These are phyloP conservation scores for Zeus faber DNA, from an alignment of 2,113 vertebrate genomes.

Conservation along the genomic window DNA sequence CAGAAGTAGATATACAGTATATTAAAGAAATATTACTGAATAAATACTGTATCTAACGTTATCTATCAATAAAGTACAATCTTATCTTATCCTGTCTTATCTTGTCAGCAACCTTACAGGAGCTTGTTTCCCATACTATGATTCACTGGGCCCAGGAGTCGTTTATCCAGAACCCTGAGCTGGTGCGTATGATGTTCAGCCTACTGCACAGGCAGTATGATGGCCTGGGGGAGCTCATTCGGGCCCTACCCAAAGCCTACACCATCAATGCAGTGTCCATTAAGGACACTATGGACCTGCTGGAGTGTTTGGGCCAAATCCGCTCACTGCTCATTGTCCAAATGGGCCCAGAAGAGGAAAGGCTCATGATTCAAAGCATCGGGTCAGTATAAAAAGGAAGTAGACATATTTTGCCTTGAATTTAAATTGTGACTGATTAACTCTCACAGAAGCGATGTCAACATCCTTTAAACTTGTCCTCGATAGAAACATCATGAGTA, in stretches of 20 bases:
- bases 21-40: too few species aligned
- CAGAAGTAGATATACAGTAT: background rate
- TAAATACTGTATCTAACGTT: too few species aligned
- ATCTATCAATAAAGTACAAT: background rate
- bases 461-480: slow-evolving; percentile 3
- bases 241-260: slow-evolving; percentile 89
- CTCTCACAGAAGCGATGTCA: background rate
- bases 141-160: slow-evolving; percentile 95
- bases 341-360: slow-evolving; percentile 96
- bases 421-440: background rate
- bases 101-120: slow-evolving; percentile 82
- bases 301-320: slow-evolving; percentile 93
- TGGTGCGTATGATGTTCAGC: slow-evolving; percentile 94
- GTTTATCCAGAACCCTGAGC: slow-evolving; percentile 91
- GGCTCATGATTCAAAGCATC: slow-evolving; percentile 97
- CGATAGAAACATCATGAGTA: slow-evolving; percentile 91
- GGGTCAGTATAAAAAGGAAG: slow-evolving; percentile 69
- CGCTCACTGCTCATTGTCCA: slow-evolving; percentile 94
- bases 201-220: slow-evolving; percentile 93
- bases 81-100: background rate
- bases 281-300: slow-evolving; percentile 87
- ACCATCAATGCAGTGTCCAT: slow-evolving; percentile 84
- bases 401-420: background rate
- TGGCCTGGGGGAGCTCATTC: slow-evolving; percentile 86
- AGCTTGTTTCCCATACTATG: slow-evolving; percentile 91